Base-by-base conservation (phyloP, 2,113 vertebrate species). In the Zosterops japonicus region DNA sequence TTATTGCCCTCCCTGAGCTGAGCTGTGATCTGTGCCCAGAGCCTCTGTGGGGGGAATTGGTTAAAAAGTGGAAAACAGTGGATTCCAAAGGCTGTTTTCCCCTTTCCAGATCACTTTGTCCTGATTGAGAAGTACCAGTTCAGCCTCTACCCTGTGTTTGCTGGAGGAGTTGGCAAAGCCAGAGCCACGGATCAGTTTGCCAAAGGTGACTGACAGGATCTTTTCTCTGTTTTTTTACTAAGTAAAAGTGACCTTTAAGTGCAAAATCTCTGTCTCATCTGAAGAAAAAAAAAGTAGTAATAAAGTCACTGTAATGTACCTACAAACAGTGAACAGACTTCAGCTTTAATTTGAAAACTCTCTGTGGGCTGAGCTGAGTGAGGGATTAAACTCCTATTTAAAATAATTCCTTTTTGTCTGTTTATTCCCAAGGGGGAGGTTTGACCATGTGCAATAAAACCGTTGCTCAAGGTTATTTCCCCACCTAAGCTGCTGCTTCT, bases 61-160 rank as follows among this genome's bases (percentile, higher is more conserved):
- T 63, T 15, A 23, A 20, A 72, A 63, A 18, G 2, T 46, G 91
- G 28, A 0, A 42, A 4, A 2, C 6, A 31, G 59, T 29, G 46
- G 23, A 29, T 78, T 76, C 79, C 70, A 19, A 89, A 79, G 46
- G 7, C 76, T 55, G 76, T 11, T 95, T 95, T 91, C 39, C 90
- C 96, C 87, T 91, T 90, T 95, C 31, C 96, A 99, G 99, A 98
- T 83, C 93, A 98, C 93, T 99, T 99, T 61, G 98, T 98, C 65
- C 97, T 97, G n/a, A 97, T 98, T n/a, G 98, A 99, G 84, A 98
- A 98, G 63, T 98, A 98, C 71, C 96, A 92, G 76, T 99, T 99
- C 95, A 98, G 96, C 95, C 96, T 99, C 94, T 99, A 98, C 71
- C 98, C 99, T 7, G 89, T 99, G 96, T 99, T 99, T 98, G 91